These are phyloP conservation scores for Luperina nickerlii DNA, from an alignment of 2,888 invertebrate genomes.

Conservation along the genomic window DNA sequence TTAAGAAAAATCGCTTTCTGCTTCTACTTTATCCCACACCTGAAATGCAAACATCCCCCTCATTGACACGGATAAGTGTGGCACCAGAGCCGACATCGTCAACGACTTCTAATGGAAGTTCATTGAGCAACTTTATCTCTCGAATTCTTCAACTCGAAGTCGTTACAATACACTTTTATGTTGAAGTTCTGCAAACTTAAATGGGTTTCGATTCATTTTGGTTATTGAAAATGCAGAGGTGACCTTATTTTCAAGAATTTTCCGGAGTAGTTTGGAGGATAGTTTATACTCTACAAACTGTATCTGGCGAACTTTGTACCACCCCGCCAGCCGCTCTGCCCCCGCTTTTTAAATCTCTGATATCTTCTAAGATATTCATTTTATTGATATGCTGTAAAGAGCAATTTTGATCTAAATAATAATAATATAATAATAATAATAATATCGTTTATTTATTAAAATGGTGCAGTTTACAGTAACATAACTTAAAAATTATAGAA, in stretches of 20 bases:
- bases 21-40: slow-evolving; percentile 4
- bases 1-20: background rate
- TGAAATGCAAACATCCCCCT: slow-evolving; percentile 49
- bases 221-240: slow-evolving; percentile 2
- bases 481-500: too few relatives aligned
- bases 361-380: too few relatives aligned
- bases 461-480: too few relatives aligned
- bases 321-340: too few relatives aligned
- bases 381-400: too few relatives aligned
- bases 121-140: slow-evolving; percentile 42
- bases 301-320: too few relatives aligned
- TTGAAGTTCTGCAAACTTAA: slow-evolving; percentile 24
- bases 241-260: slow-evolving; percentile 1
- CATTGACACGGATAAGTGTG: slow-evolving; percentile 48
- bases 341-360: too few relatives aligned
- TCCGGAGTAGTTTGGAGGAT: background rate
- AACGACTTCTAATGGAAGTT: slow-evolving; percentile 45
- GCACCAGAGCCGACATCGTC: slow-evolving; percentile 21
- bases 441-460: too few relatives aligned
- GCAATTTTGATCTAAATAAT: too few relatives aligned
- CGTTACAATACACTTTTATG: slow-evolving; percentile 30
- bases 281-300: too few relatives aligned
- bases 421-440: too few relatives aligned
- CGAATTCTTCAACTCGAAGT: background rate
- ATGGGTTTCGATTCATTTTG: slow-evolving; percentile 18